phyloP scores from a whole-genome alignment of 2,113 vertebrate species.

The Mormyrus iriodes region DNA sequence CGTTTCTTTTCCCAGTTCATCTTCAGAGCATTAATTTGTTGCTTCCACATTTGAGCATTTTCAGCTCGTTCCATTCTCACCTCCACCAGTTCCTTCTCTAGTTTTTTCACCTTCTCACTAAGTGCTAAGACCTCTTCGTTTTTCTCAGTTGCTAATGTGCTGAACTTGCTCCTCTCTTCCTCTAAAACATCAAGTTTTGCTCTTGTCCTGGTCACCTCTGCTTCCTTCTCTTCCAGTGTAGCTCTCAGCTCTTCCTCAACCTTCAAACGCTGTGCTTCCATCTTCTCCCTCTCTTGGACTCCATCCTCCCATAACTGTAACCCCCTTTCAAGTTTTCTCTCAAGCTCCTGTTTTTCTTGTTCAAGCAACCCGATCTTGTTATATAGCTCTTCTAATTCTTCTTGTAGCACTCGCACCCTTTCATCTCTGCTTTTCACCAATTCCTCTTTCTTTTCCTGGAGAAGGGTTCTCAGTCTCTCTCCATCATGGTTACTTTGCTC shows the following conservation, averaged over 20 bases:
- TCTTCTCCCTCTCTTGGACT: background rate
- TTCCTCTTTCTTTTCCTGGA: conserved; percentile 47
- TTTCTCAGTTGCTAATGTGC: conserved; percentile 21
- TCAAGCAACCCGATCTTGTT: conserved; percentile 39
- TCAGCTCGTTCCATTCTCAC: background rate
- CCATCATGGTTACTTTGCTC: conserved; percentile 53
- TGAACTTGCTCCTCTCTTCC: conserved; percentile 35
- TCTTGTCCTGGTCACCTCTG: conserved; percentile 25
- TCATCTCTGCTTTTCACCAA: conserved; percentile 34
- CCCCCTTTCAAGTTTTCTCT: conserved; percentile 1
- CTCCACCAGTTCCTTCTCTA: conserved; percentile 15
- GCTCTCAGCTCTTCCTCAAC: conserved; percentile 3
- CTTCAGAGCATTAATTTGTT: conserved; percentile 4
- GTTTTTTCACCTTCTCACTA: conserved; percentile 4
- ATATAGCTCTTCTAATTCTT: conserved; percentile 39
- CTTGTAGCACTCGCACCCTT: conserved; percentile 7
- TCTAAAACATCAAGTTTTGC: conserved; percentile 26
- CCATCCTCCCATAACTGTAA: background rate
- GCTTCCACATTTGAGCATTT: conserved; percentile 6
- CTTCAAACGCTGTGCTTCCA: background rate
- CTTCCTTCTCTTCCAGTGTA: conserved; percentile 19
- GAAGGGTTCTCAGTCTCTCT: conserved; percentile 40
- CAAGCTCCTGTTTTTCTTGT: conserved; percentile 30
- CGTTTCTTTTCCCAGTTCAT: conserved; percentile 16
- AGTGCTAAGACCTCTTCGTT: conserved; percentile 17